Evolutionary conservation across 2,797 vertebrate genomes (phyloP).

Genomic region (Steatocranus sp.): DNA sequence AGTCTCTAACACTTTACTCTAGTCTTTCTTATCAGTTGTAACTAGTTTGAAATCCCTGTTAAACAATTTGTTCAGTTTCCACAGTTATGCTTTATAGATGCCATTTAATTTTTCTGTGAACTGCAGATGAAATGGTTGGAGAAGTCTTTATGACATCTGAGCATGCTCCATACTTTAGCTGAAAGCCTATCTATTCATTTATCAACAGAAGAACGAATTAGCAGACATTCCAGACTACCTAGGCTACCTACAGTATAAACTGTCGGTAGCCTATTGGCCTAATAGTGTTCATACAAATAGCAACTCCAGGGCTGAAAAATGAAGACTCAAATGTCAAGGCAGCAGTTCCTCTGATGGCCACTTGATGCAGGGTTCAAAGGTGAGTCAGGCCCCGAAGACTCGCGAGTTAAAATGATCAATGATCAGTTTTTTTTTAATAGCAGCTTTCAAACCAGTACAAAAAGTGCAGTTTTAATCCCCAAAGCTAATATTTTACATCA

Average conservation of each 20-base stretch:
- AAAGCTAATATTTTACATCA: not conserved
- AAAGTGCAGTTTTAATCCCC: not conserved
- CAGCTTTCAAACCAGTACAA: not conserved
- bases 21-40: constrained; percentile 10
- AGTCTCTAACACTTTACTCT: not conserved
- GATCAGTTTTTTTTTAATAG: fast-evolving
- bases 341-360: not conserved
- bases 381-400: not conserved
- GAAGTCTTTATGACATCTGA: not conserved
- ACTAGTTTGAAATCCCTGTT: constrained; percentile 6
- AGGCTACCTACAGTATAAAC: no score
- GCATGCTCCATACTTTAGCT: not conserved
- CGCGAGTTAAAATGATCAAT: not conserved
- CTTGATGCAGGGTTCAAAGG: not conserved
- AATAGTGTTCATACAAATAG: not conserved
- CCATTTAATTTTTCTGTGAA: not conserved
- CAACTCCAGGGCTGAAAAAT: not conserved
- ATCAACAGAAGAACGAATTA: not conserved
- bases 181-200: not conserved
- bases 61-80: not conserved
- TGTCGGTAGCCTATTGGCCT: not conserved
- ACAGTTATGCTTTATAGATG: not conserved
- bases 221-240: not conserved
- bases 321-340: not conserved
- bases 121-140: not conserved